A percentile compares a stretch with the other conserved stretches of the same genome.
phyloP scores from a whole-genome alignment of 2,888 invertebrate species.

The Pseudococcus viburni region DNA sequence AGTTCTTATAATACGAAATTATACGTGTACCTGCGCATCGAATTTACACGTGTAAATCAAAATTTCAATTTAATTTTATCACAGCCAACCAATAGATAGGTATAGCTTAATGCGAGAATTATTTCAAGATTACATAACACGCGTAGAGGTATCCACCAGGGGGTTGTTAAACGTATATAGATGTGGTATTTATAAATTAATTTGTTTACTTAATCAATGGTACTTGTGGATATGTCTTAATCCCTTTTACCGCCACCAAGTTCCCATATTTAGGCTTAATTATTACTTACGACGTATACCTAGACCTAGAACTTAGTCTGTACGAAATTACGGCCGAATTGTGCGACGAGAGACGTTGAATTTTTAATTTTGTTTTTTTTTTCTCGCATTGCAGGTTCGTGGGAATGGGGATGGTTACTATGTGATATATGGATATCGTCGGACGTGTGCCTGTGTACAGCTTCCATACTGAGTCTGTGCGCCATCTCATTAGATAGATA shows the following conservation, averaged over 20 bases:
- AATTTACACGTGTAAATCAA: conserved; percentile 40
- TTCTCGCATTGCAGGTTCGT: conserved; percentile 76
- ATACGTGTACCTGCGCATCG: background rate
- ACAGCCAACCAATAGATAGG: background rate
- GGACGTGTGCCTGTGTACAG: conserved; percentile 94
- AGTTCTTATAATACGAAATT: background rate
- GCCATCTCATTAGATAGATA: conserved; percentile 94
- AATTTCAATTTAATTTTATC: conserved; percentile 57
- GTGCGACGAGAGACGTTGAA: background rate
- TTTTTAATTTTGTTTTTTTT: background rate
- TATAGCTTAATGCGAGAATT: conserved; percentile 47
- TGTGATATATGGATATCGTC: conserved; percentile 93
- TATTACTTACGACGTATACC: background rate
- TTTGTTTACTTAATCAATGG: conserved; percentile 23
- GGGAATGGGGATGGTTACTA: conserved; percentile 91
- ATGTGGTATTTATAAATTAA: conserved; percentile 19
- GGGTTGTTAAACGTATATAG: conserved; percentile 6
- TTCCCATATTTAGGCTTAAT: background rate
- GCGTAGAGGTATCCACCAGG: background rate
- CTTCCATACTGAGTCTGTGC: conserved; percentile 92
- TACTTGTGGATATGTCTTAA: conserved; percentile 15
- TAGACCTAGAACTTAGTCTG: background rate
- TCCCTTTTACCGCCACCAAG: background rate
- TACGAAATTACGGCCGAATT: background rate
- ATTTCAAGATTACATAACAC: conserved; percentile 43